Percentiles rank a stretch among this genome's conserved stretches.
phyloP scores from a whole-genome alignment of 2,113 vertebrate genomes.

The Recurvirostra avosetta region DNA sequence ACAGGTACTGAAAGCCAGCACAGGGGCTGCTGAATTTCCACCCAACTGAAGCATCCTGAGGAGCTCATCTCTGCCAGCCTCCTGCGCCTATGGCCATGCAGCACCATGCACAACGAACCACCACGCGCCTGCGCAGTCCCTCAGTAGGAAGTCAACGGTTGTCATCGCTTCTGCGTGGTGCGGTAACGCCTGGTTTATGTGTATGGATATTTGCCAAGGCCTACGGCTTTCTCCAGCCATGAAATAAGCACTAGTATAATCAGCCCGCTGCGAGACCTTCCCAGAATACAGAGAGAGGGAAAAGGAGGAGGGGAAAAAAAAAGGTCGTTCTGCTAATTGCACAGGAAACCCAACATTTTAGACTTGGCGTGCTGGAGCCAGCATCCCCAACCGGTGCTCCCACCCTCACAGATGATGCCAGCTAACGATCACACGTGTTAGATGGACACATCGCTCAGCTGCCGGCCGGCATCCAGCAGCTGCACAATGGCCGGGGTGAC shows the following conservation, averaged over 20 bases:
- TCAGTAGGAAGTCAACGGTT: neutral
- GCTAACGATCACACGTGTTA: rapidly evolving
- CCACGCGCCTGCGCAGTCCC: rapidly evolving
- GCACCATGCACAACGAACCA: neutral
- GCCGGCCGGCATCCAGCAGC: neutral
- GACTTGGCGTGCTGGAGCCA: neutral
- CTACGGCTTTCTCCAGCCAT: neutral
- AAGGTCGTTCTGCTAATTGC: neutral
- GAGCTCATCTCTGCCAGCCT: neutral
- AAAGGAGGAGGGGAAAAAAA: neutral
- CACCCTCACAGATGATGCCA: neutral
- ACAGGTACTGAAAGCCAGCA: neutral
- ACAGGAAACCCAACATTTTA: neutral
- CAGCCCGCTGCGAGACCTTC: neutral
- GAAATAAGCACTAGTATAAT: neutral
- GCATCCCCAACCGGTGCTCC: neutral
- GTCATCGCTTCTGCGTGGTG: rapidly evolving
- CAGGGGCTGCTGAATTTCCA: neutral
- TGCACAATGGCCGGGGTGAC: neutral
- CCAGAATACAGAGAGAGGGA: neutral
- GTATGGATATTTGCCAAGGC: neutral
- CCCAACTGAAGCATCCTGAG: neutral
- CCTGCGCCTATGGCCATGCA: rapidly evolving
- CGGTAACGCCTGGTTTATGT: neutral
- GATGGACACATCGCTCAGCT: rapidly evolving